Evolutionary conservation across 2,113 vertebrate genomes (phyloP).

Genomic region (Neotoma lepida): DNA sequence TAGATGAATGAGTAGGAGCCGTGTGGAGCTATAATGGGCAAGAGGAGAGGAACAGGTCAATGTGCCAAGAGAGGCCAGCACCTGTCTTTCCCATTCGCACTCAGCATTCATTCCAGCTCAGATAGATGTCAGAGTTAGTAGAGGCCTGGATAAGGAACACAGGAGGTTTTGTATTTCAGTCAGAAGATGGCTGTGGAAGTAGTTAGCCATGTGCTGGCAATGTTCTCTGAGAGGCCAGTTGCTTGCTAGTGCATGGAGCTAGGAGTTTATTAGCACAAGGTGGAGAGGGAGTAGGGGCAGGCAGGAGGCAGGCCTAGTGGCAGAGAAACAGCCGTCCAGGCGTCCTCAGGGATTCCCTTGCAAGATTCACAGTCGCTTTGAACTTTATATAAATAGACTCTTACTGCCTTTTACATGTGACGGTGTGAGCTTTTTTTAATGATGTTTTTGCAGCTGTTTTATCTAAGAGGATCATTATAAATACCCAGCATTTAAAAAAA

Average conservation of each 20-base stretch:
- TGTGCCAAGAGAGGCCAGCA: background rate
- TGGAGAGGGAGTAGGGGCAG: background rate
- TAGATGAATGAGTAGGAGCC: background rate
- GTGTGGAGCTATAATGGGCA: background rate
- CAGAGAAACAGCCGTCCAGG: background rate
- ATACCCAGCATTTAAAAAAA: background rate
- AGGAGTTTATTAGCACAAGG: slow-evolving; percentile 55
- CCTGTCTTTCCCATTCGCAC: background rate
- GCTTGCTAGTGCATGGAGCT: background rate
- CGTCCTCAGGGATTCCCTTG: slow-evolving; percentile 29
- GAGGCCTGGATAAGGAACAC: background rate
- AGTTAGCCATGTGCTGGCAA: background rate
- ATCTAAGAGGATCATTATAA: slow-evolving; percentile 61
- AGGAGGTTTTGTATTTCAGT: slow-evolving; percentile 22
- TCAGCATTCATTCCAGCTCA: background rate
- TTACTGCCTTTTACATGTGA: slow-evolving; percentile 42
- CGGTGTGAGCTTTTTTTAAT: slow-evolving; percentile 20
- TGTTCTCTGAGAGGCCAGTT: background rate
- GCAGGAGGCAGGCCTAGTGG: background rate
- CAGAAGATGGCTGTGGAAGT: slow-evolving; percentile 23
- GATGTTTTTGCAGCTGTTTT: slow-evolving; percentile 66
- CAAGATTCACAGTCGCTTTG: slow-evolving; percentile 58
- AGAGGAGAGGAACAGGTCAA: background rate
- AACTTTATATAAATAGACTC: slow-evolving; percentile 68
- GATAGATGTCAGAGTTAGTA: background rate